phyloP scores from a whole-genome alignment of 2,113 vertebrate genomes.

The Platysternon megacephalum region DNA sequence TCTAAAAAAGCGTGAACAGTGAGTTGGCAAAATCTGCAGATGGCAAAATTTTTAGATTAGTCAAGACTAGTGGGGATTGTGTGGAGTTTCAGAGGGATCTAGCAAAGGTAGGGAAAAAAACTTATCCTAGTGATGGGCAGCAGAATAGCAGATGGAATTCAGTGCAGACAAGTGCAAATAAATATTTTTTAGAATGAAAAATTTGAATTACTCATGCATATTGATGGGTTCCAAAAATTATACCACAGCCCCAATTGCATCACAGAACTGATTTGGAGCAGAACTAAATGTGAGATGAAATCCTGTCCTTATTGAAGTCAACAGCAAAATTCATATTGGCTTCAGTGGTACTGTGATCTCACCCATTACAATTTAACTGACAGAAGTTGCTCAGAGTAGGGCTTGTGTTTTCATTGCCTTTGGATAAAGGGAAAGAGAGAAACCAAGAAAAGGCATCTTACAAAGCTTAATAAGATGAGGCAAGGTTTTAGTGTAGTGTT shows the following conservation, averaged over 20 bases:
- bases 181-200: background rate
- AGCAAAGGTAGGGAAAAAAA: background rate
- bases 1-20: too few species aligned
- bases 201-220: background rate
- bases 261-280: background rate
- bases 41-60: background rate
- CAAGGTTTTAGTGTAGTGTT: background rate
- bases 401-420: background rate
- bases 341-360: background rate
- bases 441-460: background rate
- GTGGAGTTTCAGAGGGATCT: background rate
- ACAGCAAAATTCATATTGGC: background rate
- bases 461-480: background rate
- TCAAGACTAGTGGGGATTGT: background rate
- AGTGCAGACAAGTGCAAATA: fast-evolving
- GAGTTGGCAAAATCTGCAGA: background rate
- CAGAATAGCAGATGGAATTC: background rate
- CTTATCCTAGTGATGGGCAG: too few species aligned
- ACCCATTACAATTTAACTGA: too few species aligned
- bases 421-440: background rate
- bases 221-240: background rate
- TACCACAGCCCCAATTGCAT: background rate
- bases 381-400: background rate
- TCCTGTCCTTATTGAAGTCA: too few species aligned
- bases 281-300: background rate